Evolutionary conservation across 2,113 vertebrate species (phyloP), one percentile per base, ranked within the genome.

Genomic region (Nerophis ophidion): DNA sequence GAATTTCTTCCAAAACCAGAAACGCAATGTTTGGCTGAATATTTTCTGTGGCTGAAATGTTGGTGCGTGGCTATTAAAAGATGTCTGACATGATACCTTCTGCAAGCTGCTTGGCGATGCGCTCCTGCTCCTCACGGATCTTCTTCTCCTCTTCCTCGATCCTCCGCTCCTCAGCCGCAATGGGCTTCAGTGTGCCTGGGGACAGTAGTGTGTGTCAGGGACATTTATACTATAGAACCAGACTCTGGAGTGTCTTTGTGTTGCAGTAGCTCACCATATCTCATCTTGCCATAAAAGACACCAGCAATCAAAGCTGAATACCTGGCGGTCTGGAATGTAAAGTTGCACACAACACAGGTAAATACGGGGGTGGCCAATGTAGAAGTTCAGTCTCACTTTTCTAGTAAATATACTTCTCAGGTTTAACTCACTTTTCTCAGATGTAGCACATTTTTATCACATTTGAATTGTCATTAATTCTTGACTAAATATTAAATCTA

Each of bases 221-320:
- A 2, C 0, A 14, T 19, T 49, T 1, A 8, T 46, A 12, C 54
- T 4, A 40, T 4, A 44, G 12, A 9, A 4, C 7, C 6, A 13
- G 19, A 35, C 13, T 46, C 1, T 52, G 12, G 7, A 7, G 19
- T 11, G 13, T 44, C 4, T 38, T 11, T 15, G 10, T 14, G 2
- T n/a, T 26, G 26, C 15, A 40, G 17, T 49, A 11, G 0, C 36
- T 45, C 77, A 98, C 96, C 93, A 79, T 94, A 94, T 89, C 94
- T 86, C 73, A 62, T 91, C 83, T 93, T 94, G 69, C 96, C 95
- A 50, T 96, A 98, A 74, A 92, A 63, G 74, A 98, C 72, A 2
- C 96, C 94, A 65, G 87, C 77, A 10, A 97, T 77, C 77, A 98
- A 77, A 7, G 92, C 93, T 12, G 96, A 98, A 76, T 95, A 98